These are phyloP conservation scores for Chionoecetes opilio DNA, from an alignment of 1,140 invertebrate species.

Conservation along the genomic window DNA sequence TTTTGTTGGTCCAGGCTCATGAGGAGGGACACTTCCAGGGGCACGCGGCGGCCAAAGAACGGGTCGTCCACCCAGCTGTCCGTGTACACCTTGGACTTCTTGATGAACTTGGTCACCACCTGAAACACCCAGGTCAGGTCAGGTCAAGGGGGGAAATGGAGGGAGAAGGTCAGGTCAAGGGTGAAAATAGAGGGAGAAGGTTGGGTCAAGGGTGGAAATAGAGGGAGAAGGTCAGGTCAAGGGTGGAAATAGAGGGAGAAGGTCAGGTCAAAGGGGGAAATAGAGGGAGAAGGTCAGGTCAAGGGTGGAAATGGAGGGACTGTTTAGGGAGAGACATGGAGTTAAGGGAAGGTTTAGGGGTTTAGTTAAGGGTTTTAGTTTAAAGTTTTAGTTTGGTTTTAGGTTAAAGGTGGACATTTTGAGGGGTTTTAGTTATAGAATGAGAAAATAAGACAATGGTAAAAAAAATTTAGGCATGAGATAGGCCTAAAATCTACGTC, in stretches of 20 bases:
- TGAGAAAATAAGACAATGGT: too few relatives aligned
- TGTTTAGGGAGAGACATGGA: too few relatives aligned
- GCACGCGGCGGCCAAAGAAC: slow-evolving; percentile 85
- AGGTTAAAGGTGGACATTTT: too few relatives aligned
- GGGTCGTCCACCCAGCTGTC: slow-evolving; percentile 88
- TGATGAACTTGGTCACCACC: slow-evolving; percentile 90
- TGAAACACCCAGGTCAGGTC: slow-evolving; percentile 75
- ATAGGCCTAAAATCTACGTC: too few relatives aligned
- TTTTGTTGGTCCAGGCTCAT: slow-evolving; percentile 89
- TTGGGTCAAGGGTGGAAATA: not conserved
- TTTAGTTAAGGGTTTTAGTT: too few relatives aligned
- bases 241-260: not conserved
- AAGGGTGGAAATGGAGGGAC: too few relatives aligned
- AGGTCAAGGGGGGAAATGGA: not conserved
- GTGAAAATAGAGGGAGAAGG: not conserved
- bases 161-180: not conserved
- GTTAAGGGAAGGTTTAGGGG: too few relatives aligned
- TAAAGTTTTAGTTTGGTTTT: too few relatives aligned
- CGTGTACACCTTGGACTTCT: slow-evolving; percentile 89
- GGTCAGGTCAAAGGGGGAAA: too few relatives aligned
- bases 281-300: too few relatives aligned
- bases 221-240: not conserved
- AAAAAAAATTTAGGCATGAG: too few relatives aligned
- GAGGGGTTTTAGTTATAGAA: too few relatives aligned
- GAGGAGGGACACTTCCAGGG: slow-evolving; percentile 88